phyloP scores from a whole-genome alignment of 2,113 vertebrate species.

The Pagrus major region DNA sequence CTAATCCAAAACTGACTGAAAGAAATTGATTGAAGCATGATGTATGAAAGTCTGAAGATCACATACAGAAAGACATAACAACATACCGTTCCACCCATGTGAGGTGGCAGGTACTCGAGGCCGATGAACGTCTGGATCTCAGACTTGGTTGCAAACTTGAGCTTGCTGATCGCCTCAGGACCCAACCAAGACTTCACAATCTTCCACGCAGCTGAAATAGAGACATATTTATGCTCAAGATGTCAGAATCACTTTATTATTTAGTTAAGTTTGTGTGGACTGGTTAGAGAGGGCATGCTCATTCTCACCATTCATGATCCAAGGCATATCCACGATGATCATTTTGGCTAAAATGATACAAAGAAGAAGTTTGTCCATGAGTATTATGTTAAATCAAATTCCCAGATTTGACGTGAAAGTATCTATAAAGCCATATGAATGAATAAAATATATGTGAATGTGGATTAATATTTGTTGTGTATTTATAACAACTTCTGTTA shows the following conservation, averaged over 20 bases:
- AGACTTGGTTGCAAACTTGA: conserved; percentile 91
- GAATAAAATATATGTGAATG: neutral
- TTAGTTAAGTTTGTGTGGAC: neutral
- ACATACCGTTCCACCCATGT: conserved; percentile 97
- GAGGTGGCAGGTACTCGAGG: conserved; percentile 90
- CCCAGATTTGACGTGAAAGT: neutral
- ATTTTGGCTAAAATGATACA: conserved; percentile 92
- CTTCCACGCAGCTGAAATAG: conserved; percentile 93
- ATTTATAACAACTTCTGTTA: conserved; percentile 22
- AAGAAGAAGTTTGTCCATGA: neutral
- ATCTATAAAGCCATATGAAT: neutral
- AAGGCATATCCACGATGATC: conserved; percentile 98
- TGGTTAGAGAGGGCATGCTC: neutral
- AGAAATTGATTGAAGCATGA: neutral
- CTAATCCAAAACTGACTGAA: no score
- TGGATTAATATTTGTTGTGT: neutral
- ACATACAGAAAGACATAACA: neutral
- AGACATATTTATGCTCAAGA: neutral
- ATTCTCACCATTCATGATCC: conserved; percentile 97
- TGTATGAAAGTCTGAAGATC: neutral
- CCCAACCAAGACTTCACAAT: conserved; percentile 97
- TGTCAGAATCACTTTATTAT: neutral
- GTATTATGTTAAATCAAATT: neutral
- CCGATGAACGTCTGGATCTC: conserved; percentile 91
- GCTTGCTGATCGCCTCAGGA: conserved; percentile 92